Evolutionary conservation across 1,140 invertebrate species (phyloP).

Genomic region (Apis dorsata): DNA sequence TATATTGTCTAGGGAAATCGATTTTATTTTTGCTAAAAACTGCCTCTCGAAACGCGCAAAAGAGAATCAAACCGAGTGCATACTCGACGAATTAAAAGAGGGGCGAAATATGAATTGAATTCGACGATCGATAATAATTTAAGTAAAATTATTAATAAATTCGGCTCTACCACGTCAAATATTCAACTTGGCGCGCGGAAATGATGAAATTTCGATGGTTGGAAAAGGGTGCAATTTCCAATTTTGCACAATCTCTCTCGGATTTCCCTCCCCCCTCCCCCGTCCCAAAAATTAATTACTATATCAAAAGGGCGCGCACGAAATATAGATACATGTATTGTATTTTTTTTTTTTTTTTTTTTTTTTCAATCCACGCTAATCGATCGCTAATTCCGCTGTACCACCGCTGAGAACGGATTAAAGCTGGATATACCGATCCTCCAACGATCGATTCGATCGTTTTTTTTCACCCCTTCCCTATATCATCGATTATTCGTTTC

Average conservation of each 20-base stretch:
- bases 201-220: neutral
- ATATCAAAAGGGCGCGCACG: neutral
- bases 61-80: too few species aligned
- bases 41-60: too few species aligned
- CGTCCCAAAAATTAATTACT: neutral
- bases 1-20: neutral
- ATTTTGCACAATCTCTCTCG: too few species aligned
- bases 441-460: neutral
- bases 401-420: too few species aligned
- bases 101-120: too few species aligned
- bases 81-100: too few species aligned
- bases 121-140: too few species aligned
- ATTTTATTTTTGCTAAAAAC: neutral
- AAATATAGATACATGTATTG: neutral
- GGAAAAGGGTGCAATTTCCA: slow-evolving; percentile 2
- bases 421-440: neutral
- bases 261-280: too few species aligned
- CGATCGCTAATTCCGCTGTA: neutral
- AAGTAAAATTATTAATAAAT: too few species aligned
- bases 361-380: neutral
- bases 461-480: neutral
- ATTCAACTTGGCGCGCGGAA: neutral
- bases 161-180: neutral
- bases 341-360: too few species aligned
- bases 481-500: neutral